Percentiles rank a stretch among this genome's conserved stretches.
These are phyloP conservation scores for Drosophila subpulchrella DNA, from an alignment of 1,140 invertebrate genomes.

Conservation along the genomic window DNA sequence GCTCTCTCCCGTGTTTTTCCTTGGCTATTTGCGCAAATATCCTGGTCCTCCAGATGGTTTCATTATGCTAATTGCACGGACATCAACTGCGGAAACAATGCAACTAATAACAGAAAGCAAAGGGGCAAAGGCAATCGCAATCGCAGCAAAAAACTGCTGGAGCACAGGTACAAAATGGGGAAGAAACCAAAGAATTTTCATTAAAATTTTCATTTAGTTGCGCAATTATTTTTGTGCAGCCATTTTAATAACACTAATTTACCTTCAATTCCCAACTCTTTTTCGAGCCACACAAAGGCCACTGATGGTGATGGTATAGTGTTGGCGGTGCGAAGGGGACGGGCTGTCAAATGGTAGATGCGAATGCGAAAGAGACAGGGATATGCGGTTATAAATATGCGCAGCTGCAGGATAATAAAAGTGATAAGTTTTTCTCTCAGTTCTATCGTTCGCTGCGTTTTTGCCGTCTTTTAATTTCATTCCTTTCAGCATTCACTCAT, in stretches of 20 bases:
- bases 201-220: conserved; percentile 80
- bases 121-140: conserved; percentile 1
- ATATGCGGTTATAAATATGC: conserved; percentile 50
- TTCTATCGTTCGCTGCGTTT: conserved; percentile 4
- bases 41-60: conserved; percentile 18
- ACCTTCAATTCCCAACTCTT: conserved; percentile 72
- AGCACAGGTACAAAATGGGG: conserved; percentile 13
- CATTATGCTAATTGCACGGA: conserved; percentile 59
- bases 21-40: background rate
- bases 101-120: conserved; percentile 38
- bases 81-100: conserved; percentile 53
- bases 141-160: background rate
- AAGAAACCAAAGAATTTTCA: conserved; percentile 75
- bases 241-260: conserved; percentile 83
- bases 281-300: conserved; percentile 41
- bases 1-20: background rate
- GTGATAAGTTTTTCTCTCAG: conserved; percentile 62
- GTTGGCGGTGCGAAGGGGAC: background rate
- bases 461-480: conserved; percentile 59
- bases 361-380: conserved; percentile 4
- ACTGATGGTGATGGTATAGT: conserved; percentile 8
- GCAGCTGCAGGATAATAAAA: conserved; percentile 61
- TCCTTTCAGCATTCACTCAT: conserved; percentile 49
- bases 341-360: background rate
- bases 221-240: conserved; percentile 78